Conservation (phyloP, 2,113 vertebrate species). For the Urocynchramus pylzowi region DNA sequence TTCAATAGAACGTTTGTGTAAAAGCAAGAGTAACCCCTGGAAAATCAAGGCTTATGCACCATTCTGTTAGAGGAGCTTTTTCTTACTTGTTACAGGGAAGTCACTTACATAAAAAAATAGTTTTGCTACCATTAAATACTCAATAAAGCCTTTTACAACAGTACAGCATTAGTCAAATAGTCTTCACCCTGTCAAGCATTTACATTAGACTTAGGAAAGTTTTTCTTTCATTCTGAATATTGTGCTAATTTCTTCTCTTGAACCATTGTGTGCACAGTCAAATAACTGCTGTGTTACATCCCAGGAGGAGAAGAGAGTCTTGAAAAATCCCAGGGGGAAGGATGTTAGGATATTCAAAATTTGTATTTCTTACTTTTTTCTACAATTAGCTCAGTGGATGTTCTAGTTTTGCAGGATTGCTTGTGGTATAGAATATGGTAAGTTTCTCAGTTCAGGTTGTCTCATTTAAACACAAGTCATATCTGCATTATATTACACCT, state of each 20-base stretch:
- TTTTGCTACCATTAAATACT: not conserved
- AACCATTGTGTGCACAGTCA: not conserved
- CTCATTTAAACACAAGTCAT: not conserved
- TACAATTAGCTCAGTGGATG: not conserved
- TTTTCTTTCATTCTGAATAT: not conserved
- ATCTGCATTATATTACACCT: not conserved
- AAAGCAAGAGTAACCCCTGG: not conserved
- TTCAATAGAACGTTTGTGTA: not conserved
- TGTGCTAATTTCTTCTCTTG: not conserved
- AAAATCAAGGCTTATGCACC: not conserved
- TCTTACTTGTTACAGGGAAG: not conserved
- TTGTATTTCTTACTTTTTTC: not conserved
- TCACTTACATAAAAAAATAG: not conserved
- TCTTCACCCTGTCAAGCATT: not conserved
- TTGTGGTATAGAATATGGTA: not conserved
- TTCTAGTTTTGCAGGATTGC: not conserved
- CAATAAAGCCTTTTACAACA: not conserved
- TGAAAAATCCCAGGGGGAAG: not conserved
- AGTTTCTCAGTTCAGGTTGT: not conserved
- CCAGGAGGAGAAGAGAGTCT: not conserved
- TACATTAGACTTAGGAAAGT: not conserved
- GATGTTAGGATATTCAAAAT: not conserved
- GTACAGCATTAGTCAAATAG: not conserved
- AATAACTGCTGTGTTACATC: not conserved
- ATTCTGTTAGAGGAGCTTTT: not conserved